Evolutionary conservation across 2,888 invertebrate genomes (phyloP), one percentile per base, ranked within the genome.

Genomic region (Ischnus inquisitorius): DNA sequence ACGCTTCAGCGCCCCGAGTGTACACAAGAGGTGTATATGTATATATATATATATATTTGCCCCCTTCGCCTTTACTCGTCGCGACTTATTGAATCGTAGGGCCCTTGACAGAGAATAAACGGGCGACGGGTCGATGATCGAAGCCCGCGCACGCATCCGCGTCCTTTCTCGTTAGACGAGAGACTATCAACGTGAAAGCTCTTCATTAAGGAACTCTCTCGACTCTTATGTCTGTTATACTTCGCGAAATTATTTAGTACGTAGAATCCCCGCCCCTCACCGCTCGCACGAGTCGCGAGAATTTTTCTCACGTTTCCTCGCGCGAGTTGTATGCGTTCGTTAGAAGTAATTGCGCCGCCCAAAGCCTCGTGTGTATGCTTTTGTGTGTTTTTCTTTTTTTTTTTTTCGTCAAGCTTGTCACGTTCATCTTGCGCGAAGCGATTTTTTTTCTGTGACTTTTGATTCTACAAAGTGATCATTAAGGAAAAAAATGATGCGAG

Each of bases 51-150:
- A n/a, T n/a, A n/a, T n/a, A n/a, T n/a, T n/a, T n/a, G n/a, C n/a
- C 72, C 75, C 75, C 57, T 72, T 72, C 14, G 28, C 57, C 48
- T 60, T 77, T 62, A 43, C 51, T 34, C 60, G 60, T 64, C 54
- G 69, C 69, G 28, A 82, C 60, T 77, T 82, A 67, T 82, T 60
- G 43, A 76, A 81, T 71, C 71, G 65, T 54, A 39, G 75, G 54
- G 46, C 76, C 57, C 76, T 76, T 65, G 71, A 81, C 64, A 41
- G 64, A 57, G 69, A 60, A 19, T 39, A 64, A 60, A 64, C 65
- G 72, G 54, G 43, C 28, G 39, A 39, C 72, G 64, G 64, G 64
- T 64, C 64, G 71, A 65, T 34, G 80, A 16, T 28, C 25, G 48
- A 67, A 68, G n/a, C 25, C 19, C 4, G 16, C 51, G 51, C 25